Base-by-base conservation (phyloP, 2,797 vertebrate species). In the Austrolebias charrua region DNA sequence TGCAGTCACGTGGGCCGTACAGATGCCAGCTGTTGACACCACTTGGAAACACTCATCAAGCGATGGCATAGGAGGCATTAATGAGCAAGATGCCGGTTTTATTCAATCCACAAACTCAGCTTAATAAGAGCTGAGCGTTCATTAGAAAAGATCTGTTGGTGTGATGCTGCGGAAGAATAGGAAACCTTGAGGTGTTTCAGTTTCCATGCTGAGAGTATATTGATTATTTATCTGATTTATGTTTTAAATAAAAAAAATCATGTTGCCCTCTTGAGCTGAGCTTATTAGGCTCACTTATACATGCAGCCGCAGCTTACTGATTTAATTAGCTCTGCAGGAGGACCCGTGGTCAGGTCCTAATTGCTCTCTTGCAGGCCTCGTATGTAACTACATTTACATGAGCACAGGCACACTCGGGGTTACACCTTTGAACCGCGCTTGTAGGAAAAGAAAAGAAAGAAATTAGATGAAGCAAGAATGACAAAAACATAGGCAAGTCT, bases 21-120 rank as follows among this genome's bases (percentile, higher is more conserved):
- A 65, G 58, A 76, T 57, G 69, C 59, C 82, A 67, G 83, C 74
- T 83, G 86, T 85, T 89, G 87, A 90, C 83, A 83, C 63, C 51
- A 82, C 66, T 65, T 74, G 24, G 71, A 88, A 76, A 83, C 66
- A 57, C 66, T 68, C 74, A 59, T 71, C 76, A 82, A 89, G 85
- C 84, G 82, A 66, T 52, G 52, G 78, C 79, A 86, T 88, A 80
- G 88, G 89, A 76, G 85, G 86, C 77, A 82, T 85, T 87, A 88
- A 90, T 87, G 81, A 87, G 79, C 74, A 60, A 33, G 57, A 75
- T 60, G 73, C 61, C 73, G 66, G 80, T 80, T 84, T 75, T 70
- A 86, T 86, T 84, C 83, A 74, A 80, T 80, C 76, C 56, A 24
- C 48, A 75, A 75, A 82, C 83, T 86, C 72, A 80, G 63, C 69